Conservation (phyloP, 2,888 invertebrate species). For the Lithosia quadra region DNA sequence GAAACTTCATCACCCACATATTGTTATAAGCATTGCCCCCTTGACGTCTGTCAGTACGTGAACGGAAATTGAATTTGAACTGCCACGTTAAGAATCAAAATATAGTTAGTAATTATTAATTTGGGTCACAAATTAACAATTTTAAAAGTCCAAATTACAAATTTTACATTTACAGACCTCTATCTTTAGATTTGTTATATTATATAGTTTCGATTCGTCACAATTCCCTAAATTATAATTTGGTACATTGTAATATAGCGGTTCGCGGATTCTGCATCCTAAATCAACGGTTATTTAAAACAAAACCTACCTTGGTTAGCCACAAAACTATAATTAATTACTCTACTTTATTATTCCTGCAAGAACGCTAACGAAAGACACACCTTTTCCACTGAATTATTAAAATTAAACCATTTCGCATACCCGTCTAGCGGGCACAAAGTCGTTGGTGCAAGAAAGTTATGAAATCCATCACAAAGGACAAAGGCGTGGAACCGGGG, state of each 20-base stretch:
- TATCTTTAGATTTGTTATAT: not conserved
- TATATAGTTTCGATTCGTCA: not conserved
- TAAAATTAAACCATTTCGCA: slow-evolving; percentile 77
- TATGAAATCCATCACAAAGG: slow-evolving; percentile 79
- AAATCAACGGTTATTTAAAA: slow-evolving; percentile 19
- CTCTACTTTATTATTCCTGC: slow-evolving; percentile 37
- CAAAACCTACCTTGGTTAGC: slow-evolving; percentile 12
- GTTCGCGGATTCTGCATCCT: not conserved
- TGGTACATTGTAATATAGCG: not conserved
- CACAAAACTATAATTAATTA: slow-evolving; percentile 48
- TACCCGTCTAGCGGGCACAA: slow-evolving; percentile 72
- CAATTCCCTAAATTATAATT: not conserved
- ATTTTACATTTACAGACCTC: too few species aligned
- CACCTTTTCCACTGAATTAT: slow-evolving; percentile 72
- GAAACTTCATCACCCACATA: too few species aligned
- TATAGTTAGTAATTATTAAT: too few species aligned
- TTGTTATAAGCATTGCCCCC: too few species aligned
- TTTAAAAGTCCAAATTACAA: not conserved
- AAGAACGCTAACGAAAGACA: slow-evolving; percentile 58
- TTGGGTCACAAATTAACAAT: too few species aligned
- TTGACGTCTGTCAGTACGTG: too few species aligned
- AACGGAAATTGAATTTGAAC: too few species aligned
- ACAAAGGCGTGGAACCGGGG: slow-evolving; percentile 78
- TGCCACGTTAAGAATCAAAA: too few species aligned
- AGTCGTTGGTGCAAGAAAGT: slow-evolving; percentile 80